Evolutionary conservation across 2,113 vertebrate species (phyloP).

Genomic region (Ancistrus triradiatus): DNA sequence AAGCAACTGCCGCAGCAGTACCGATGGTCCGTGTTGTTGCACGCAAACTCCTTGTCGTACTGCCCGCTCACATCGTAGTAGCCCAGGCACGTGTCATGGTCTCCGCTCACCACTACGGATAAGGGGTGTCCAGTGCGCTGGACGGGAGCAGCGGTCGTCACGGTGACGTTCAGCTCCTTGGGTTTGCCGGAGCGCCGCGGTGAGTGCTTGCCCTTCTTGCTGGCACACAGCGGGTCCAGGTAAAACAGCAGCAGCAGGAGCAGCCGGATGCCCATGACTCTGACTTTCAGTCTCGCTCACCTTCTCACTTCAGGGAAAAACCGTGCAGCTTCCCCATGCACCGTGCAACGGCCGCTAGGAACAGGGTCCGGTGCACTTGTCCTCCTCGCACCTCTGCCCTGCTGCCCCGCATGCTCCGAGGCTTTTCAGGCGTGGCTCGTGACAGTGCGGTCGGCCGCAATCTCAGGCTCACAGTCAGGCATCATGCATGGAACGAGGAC

Average conservation of each 20-base stretch:
- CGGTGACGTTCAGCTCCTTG: slow-evolving; percentile 63
- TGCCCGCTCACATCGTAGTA: slow-evolving; percentile 98
- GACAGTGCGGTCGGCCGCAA: not conserved
- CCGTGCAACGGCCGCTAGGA: not conserved
- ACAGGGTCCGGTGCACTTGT: not conserved
- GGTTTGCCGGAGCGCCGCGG: slow-evolving; percentile 55
- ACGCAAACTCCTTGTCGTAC: slow-evolving; percentile 95
- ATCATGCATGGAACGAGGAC: no score
- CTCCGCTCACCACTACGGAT: slow-evolving; percentile 33
- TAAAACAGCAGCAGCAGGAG: slow-evolving; percentile 65
- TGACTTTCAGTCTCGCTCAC: slow-evolving; percentile 45
- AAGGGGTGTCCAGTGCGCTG: slow-evolving; percentile 63
- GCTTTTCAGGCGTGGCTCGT: not conserved
- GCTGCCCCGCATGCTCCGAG: slow-evolving; percentile 12
- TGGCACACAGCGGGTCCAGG: slow-evolving; percentile 66
- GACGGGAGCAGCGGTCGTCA: slow-evolving; percentile 51
- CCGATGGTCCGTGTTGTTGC: slow-evolving; percentile 95
- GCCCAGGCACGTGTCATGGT: slow-evolving; percentile 89
- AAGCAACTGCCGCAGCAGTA: slow-evolving; percentile 98
- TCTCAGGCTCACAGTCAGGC: not conserved
- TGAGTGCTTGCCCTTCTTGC: slow-evolving; percentile 59
- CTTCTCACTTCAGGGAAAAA: slow-evolving; percentile 2
- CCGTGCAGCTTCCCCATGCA: no score
- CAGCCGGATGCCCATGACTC: slow-evolving; percentile 72
- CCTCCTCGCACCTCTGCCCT: slow-evolving; percentile 12